Percentiles rank a stretch among this genome's conserved stretches.
Evolutionary conservation across 2,888 invertebrate genomes (phyloP).

Genomic region (Ethmia dodecea): DNA sequence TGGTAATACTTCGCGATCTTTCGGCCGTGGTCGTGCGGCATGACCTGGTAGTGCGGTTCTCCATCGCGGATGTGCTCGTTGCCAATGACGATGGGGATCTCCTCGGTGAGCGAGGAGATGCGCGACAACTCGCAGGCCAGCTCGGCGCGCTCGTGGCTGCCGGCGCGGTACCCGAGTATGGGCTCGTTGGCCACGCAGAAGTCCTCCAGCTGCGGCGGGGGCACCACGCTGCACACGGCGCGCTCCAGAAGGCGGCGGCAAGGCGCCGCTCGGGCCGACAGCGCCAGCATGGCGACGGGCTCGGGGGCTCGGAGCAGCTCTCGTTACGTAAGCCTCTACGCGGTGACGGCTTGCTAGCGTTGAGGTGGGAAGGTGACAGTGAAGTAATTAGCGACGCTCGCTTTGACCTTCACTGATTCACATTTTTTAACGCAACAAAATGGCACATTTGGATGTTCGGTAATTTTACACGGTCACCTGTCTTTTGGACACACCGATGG

Average conservation of each 20-base stretch:
- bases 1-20: constrained; percentile 95
- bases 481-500: too few species aligned
- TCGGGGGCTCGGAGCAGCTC: not conserved
- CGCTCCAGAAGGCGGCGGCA: constrained; percentile 77
- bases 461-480: too few species aligned
- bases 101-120: constrained; percentile 82
- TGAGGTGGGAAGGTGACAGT: constrained; percentile 16
- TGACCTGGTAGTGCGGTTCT: constrained; percentile 86
- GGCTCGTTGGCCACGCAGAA: constrained; percentile 88
- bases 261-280: constrained; percentile 74
- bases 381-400: constrained; percentile 28
- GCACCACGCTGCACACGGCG: constrained; percentile 79
- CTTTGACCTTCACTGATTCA: constrained; percentile 52
- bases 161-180: constrained; percentile 86
- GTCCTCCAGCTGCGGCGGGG: constrained; percentile 80
- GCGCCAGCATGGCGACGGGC: constrained; percentile 30
- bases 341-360: not conserved
- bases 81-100: constrained; percentile 98
- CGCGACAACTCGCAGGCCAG: constrained; percentile 83
- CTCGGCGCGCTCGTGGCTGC: constrained; percentile 87
- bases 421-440: constrained; percentile 65
- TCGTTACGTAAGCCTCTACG: constrained; percentile 35
- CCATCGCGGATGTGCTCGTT: constrained; percentile 88
- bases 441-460: too few species aligned
- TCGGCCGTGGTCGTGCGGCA: constrained; percentile 94